Evolutionary conservation across 2,797 vertebrate species (phyloP), one percentile per base, ranked within the genome.

Genomic region (Momotus momota): DNA sequence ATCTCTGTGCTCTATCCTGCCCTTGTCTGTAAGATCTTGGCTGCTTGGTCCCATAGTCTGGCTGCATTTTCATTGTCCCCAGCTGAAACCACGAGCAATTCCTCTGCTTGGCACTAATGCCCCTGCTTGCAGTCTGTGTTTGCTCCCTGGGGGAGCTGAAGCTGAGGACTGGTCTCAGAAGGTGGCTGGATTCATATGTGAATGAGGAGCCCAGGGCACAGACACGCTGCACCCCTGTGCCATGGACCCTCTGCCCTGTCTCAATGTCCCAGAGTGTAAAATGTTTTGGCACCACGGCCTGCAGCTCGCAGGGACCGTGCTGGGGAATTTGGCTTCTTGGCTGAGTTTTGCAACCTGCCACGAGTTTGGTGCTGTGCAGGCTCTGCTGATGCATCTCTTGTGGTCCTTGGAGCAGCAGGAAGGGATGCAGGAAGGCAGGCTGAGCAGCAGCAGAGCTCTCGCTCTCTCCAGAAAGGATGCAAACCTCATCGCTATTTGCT

Each of bases 381-480:
- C 17, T 79, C 58, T 85, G 70, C 58, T 2, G 2, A 0, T 7
- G 54, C 22, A 18, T 57, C 54, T 41, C 65, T 38, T 0, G 0
- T 21, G 46, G 35, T 16, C 0, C 0, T 4, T 15, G 70, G 49
- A 57, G 64, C 58, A 3, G 33, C 0, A 6, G 14, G 33, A 33
- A 35, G 31, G 55, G 55, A 23, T 46, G 43, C 3, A 3, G 48
- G 27, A 40, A 60, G 29, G 6, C n/a, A 62, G 62, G 29, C 41
- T 15, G 4, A 25, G 52, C 3, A 54, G 16, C 67, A 35, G 51
- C 0, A 0, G 11, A 41, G n/a, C 51, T 88, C 19, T 19, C 12
- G 4, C 27, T 38, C 38, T n/a, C 33, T 71, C 70, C n/a, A 21
- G 2, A 70, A 73, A 19, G 13, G 25, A 5, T 77, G 25, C 55